Percentiles rank a stretch among this genome's conserved stretches.
These are phyloP conservation scores for Podarcis muralis DNA, from an alignment of 2,113 vertebrate genomes.

Conservation along the genomic window DNA sequence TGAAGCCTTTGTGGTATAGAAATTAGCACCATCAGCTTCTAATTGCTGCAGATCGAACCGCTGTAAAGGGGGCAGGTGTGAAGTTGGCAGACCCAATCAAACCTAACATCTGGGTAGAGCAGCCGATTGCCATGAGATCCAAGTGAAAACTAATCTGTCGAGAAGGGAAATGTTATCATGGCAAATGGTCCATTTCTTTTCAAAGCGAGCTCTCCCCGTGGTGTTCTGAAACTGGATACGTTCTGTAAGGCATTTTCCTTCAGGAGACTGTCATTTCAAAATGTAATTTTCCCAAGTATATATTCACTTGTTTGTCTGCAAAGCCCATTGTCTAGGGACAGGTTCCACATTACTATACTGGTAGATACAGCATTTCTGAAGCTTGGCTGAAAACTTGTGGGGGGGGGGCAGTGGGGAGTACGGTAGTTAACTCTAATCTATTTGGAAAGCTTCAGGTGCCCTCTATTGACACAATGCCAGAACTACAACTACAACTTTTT, in stretches of 20 bases:
- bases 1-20: neutral
- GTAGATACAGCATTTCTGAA: slow-evolving; percentile 39
- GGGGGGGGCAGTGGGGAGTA: neutral
- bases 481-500: slow-evolving; percentile 49
- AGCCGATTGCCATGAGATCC: neutral
- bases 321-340: slow-evolving; percentile 27
- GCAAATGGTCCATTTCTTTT: neutral
- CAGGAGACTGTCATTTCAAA: neutral
- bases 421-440: neutral
- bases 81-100: neutral
- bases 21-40: neutral
- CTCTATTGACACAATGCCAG: slow-evolving; percentile 60
- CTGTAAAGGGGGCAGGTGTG: neutral
- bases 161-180: neutral
- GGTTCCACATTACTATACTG: slow-evolving; percentile 34
- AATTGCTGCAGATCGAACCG: neutral
- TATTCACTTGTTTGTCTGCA: slow-evolving; percentile 18
- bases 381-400: slow-evolving; percentile 22
- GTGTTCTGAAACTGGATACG: neutral
- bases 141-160: neutral
- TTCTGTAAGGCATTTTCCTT: neutral
- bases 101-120: neutral
- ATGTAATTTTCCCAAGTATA: slow-evolving; percentile 20
- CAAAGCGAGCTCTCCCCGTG: neutral
- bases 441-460: slow-evolving; percentile 71